Evolutionary conservation across 2,888 invertebrate species (phyloP).

Genomic region (Cryptops parisi): DNA sequence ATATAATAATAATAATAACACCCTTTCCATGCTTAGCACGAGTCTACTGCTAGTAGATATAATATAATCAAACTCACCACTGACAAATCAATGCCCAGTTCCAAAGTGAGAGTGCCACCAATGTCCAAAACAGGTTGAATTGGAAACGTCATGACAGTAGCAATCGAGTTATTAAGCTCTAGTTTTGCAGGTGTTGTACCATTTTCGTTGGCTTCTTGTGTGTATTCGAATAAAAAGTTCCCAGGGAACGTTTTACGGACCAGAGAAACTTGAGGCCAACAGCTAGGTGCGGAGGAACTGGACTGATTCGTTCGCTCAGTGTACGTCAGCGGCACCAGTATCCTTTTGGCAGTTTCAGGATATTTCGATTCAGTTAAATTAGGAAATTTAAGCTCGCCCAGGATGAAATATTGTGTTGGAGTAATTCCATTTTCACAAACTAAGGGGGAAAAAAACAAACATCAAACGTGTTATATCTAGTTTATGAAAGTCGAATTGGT

Average conservation of each 20-base stretch:
- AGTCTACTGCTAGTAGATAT: too few relatives aligned
- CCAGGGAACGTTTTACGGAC: slow-evolving; percentile 50
- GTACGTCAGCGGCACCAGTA: slow-evolving; percentile 16
- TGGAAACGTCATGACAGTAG: slow-evolving; percentile 51
- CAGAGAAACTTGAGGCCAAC: slow-evolving; percentile 26
- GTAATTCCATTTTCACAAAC: slow-evolving; percentile 18
- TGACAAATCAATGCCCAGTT: slow-evolving; percentile 50
- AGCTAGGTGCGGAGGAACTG: slow-evolving; percentile 2
- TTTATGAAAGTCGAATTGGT: too few relatives aligned
- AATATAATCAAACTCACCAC: slow-evolving; percentile 26
- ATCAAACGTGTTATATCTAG: too few relatives aligned
- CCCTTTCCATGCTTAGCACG: background rate
- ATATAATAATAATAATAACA: background rate
- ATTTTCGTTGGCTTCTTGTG: slow-evolving; percentile 43
- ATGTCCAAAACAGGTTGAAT: slow-evolving; percentile 56
- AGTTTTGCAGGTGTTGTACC: slow-evolving; percentile 47
- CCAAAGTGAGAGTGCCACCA: slow-evolving; percentile 62
- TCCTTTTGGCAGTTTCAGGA: slow-evolving; percentile 17
- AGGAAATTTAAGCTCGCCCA: slow-evolving; percentile 18
- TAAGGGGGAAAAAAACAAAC: slow-evolving; percentile 4
- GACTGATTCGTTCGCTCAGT: slow-evolving; percentile 14
- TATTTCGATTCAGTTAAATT: slow-evolving; percentile 14
- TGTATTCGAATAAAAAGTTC: slow-evolving; percentile 58
- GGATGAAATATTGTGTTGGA: slow-evolving; percentile 17
- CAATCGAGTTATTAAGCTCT: slow-evolving; percentile 48